A percentile compares a stretch with the other conserved stretches of the same genome.
Conservation (phyloP, 2,888 invertebrate genomes). For the Diaprepes abbreviatus region DNA sequence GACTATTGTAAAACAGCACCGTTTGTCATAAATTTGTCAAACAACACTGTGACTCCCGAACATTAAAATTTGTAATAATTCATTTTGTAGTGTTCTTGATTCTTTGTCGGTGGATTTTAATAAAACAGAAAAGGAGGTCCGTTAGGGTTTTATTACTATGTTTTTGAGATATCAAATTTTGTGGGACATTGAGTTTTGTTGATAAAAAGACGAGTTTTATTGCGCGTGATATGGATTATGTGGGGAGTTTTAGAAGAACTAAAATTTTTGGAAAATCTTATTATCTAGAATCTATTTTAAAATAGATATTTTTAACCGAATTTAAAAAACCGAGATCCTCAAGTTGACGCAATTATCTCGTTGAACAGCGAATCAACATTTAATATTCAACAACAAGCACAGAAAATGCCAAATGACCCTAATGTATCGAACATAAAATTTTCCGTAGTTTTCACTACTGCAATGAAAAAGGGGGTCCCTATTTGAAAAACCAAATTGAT, state of each 20-base stretch:
- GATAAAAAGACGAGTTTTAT: background rate
- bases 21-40: conserved; percentile 45
- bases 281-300: too few relatives aligned
- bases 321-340: too few relatives aligned
- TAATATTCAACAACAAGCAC: too few relatives aligned
- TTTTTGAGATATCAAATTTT: conserved; percentile 25
- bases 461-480: too few relatives aligned
- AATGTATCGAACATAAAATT: too few relatives aligned
- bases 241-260: background rate
- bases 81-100: conserved; percentile 23
- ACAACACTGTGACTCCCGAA: conserved; percentile 24
- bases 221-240: background rate
- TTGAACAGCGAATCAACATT: too few relatives aligned
- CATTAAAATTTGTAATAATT: conserved; percentile 44
- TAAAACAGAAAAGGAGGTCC: background rate
- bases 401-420: too few relatives aligned
- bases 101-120: conserved; percentile 26
- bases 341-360: too few relatives aligned
- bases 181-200: background rate
- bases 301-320: too few relatives aligned
- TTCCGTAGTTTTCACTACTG: too few relatives aligned
- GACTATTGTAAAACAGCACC: conserved; percentile 29
- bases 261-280: too few relatives aligned
- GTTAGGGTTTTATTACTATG: conserved; percentile 4
- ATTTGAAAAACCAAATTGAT: too few relatives aligned